A percentile compares a stretch with the other conserved stretches of the same genome.
Conservation (phyloP, 2,888 invertebrate species). For the Melinaea marsaeus region DNA sequence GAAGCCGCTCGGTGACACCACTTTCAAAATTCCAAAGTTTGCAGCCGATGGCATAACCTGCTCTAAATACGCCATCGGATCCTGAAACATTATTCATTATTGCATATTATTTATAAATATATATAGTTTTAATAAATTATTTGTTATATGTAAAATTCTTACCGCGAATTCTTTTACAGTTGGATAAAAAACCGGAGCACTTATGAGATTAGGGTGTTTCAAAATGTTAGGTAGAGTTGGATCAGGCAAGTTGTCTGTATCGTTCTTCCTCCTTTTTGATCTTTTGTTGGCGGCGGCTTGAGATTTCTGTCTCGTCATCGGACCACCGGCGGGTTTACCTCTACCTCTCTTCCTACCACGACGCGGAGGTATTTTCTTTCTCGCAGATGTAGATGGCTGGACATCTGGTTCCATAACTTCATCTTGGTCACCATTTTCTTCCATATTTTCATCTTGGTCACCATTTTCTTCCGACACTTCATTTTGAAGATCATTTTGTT, state of each 20-base stretch:
- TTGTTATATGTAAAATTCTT: constrained; percentile 26
- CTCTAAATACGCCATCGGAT: constrained; percentile 91
- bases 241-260: constrained; percentile 6
- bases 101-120: no score
- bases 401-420: no score
- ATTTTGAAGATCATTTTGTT: no score
- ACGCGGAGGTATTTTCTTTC: no score
- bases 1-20: constrained; percentile 89
- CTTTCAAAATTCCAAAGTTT: constrained; percentile 90
- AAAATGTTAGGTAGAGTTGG: neutral
- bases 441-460: no score
- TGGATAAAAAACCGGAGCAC: constrained; percentile 89
- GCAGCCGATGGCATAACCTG: constrained; percentile 86
- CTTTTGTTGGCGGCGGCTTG: neutral
- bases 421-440: no score
- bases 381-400: no score
- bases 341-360: no score
- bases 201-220: constrained; percentile 74
- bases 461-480: no score
- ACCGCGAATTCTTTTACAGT: constrained; percentile 86
- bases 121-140: neutral
- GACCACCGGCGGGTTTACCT: no score
- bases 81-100: constrained; percentile 57
- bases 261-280: neutral
- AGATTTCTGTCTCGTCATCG: neutral